These are phyloP conservation scores for Rhinoderma darwinii DNA, from an alignment of 2,113 vertebrate genomes.

Conservation along the genomic window DNA sequence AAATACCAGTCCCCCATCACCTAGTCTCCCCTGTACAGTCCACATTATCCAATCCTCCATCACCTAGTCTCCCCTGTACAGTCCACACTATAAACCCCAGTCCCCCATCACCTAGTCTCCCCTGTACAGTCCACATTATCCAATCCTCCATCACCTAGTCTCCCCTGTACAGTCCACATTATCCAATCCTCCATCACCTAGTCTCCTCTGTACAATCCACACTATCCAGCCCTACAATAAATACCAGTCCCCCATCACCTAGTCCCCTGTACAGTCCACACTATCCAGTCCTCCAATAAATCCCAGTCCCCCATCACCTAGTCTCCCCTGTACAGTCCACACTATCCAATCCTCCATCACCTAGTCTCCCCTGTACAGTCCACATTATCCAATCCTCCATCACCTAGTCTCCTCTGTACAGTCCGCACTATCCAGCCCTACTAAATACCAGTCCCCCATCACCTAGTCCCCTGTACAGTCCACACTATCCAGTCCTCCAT, in stretches of 20 bases:
- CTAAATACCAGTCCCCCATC: no score
- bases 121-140: not conserved
- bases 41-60: not conserved
- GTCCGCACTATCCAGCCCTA: not conserved
- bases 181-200: not conserved
- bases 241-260: no score
- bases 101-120: not conserved
- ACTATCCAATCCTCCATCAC: not conserved
- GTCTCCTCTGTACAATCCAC: not conserved
- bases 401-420: not conserved
- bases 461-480: not conserved
- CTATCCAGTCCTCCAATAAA: not conserved
- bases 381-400: not conserved
- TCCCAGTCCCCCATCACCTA: no score
- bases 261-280: not conserved
- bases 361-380: not conserved
- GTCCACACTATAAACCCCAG: not conserved
- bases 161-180: not conserved
- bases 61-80: not conserved
- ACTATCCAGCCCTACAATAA: not conserved
- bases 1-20: no score
- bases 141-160: not conserved
- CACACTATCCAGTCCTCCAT: not conserved
- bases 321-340: not conserved
- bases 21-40: not conserved